A percentile compares a stretch with the other conserved stretches of the same genome.
Conservation (phyloP, 2,888 invertebrate species). For the Agrenia bidenticulata region DNA sequence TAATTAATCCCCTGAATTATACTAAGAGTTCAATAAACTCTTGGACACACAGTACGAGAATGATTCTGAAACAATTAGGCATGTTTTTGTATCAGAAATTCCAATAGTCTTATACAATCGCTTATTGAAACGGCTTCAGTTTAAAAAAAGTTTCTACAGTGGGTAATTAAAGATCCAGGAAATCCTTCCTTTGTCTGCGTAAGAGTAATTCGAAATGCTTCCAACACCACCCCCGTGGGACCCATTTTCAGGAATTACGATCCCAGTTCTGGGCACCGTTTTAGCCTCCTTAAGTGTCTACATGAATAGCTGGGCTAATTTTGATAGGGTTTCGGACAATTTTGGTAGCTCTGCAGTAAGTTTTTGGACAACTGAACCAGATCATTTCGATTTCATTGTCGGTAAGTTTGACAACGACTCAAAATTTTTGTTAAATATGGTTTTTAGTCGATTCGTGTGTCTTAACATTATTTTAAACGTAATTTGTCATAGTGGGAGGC, state of each 20-base stretch:
- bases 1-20: too few species aligned
- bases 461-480: neutral
- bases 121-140: too few species aligned
- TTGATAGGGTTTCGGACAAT: slow-evolving; percentile 32
- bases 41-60: too few species aligned
- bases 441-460: neutral
- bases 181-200: neutral
- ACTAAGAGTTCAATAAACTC: too few species aligned
- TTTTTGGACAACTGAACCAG: slow-evolving; percentile 32
- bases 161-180: too few species aligned
- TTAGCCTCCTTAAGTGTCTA: slow-evolving; percentile 33
- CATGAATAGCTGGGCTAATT: slow-evolving; percentile 22
- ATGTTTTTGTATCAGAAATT: too few species aligned
- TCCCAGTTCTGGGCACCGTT: slow-evolving; percentile 22
- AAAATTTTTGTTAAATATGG: too few species aligned
- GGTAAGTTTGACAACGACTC: too few species aligned
- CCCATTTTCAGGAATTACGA: slow-evolving; percentile 14
- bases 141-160: too few species aligned
- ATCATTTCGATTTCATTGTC: slow-evolving; percentile 47
- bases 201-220: neutral
- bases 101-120: too few species aligned
- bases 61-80: too few species aligned
- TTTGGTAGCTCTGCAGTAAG: slow-evolving; percentile 28
- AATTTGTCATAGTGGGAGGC: slow-evolving; percentile 56
- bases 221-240: slow-evolving; percentile 10